Conservation (phyloP, 2,888 invertebrate genomes). For the Athalia circularis region DNA sequence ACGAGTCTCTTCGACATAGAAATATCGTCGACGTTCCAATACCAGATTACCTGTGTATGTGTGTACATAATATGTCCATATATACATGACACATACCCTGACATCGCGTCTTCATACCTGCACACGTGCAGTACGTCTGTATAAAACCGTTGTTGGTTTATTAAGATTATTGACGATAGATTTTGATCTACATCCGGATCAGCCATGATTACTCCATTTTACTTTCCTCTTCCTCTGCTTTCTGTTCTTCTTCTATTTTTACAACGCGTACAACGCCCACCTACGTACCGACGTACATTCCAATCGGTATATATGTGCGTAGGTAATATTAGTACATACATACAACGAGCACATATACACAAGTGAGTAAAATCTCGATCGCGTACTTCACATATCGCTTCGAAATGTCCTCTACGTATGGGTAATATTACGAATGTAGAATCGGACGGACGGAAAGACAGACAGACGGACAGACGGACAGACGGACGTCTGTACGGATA, state of each 20-base stretch:
- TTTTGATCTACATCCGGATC: conserved; percentile 67
- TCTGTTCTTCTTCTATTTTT: conserved; percentile 46
- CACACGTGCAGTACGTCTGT: conserved; percentile 44
- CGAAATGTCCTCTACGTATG: neutral
- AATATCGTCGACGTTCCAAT: neutral
- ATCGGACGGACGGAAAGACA: neutral
- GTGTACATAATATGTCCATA: conserved; percentile 46
- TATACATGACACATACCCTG: no score
- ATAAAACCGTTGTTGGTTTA: conserved; percentile 66
- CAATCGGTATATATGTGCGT: no score
- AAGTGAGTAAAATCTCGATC: no score
- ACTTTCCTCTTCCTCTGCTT: conserved; percentile 41
- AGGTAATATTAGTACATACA: no score
- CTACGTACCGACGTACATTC: neutral
- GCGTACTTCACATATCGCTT: neutral
- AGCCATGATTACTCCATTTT: conserved; percentile 59
- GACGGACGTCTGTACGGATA: neutral
- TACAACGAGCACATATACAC: no score
- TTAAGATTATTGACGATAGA: conserved; percentile 69
- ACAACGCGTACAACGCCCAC: neutral
- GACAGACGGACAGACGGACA: neutral
- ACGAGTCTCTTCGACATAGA: neutral
- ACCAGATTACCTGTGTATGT: conserved; percentile 46
- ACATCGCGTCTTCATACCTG: conserved; percentile 34
- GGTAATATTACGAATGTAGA: neutral